These are phyloP conservation scores for Camponotus fellah DNA, from an alignment of 2,888 invertebrate species.

Conservation along the genomic window DNA sequence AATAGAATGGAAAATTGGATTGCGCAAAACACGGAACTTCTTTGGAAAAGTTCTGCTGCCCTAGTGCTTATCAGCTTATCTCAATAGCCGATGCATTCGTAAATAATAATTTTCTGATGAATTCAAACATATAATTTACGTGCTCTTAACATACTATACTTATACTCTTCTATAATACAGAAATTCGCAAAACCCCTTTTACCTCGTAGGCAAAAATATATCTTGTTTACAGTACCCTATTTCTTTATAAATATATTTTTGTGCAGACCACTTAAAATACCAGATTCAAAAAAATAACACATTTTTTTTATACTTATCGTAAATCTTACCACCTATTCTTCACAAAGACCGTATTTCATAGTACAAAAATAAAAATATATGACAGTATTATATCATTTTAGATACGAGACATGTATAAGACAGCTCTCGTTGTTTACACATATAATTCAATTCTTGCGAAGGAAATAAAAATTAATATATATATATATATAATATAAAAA, in stretches of 20 bases:
- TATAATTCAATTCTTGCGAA: neutral
- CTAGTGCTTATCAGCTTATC: slow-evolving; percentile 37
- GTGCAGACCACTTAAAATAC: slow-evolving; percentile 56
- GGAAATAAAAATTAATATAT: no score
- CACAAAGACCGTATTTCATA: slow-evolving; percentile 8
- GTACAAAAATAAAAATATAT: slow-evolving; percentile 69
- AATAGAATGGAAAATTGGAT: neutral
- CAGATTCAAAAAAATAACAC: slow-evolving; percentile 18
- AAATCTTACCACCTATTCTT: slow-evolving; percentile 23
- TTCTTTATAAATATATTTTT: neutral
- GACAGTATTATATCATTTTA: slow-evolving; percentile 36
- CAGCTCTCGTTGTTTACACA: slow-evolving; percentile 15
- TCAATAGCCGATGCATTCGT: neutral
- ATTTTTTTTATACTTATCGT: slow-evolving; percentile 18
- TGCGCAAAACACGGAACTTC: slow-evolving; percentile 18
- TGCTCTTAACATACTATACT: slow-evolving; percentile 3
- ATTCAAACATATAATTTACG: slow-evolving; percentile 18
- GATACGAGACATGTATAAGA: slow-evolving; percentile 30
- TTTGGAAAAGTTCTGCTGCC: slow-evolving; percentile 29
- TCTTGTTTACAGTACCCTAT: slow-evolving; percentile 15
- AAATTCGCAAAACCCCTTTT: slow-evolving; percentile 31
- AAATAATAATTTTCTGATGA: neutral
- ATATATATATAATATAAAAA: neutral
- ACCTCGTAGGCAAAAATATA: slow-evolving; percentile 60
- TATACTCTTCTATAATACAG: neutral